Evolutionary conservation across 1,140 invertebrate genomes (phyloP).

Genomic region (Cydia splendana): DNA sequence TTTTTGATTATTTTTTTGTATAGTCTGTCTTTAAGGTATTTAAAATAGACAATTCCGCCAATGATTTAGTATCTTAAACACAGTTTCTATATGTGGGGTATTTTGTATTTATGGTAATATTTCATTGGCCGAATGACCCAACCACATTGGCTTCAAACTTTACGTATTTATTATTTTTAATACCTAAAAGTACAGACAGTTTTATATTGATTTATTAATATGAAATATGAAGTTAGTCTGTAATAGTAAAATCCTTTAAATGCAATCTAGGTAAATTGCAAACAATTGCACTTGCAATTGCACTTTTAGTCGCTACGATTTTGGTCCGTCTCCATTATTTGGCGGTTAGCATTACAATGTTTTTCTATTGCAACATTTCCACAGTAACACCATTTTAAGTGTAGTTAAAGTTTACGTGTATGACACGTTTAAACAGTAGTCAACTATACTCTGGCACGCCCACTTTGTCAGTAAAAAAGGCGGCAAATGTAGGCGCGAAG

Average conservation of each 20-base stretch:
- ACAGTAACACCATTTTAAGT: background rate
- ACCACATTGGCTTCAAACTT: background rate
- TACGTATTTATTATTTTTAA: background rate
- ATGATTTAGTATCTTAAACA: no score
- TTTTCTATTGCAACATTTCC: background rate
- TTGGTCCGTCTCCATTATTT: background rate
- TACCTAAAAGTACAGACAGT: constrained; percentile 1
- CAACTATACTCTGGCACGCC: no score
- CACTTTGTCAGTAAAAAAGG: no score
- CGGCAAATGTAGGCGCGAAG: no score
- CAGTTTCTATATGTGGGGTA: no score
- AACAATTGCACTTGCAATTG: no score
- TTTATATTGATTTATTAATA: constrained; percentile 21
- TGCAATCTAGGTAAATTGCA: constrained; percentile 24
- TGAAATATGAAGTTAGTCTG: constrained; percentile 31
- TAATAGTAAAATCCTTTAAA: constrained; percentile 30
- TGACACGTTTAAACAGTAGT: no score
- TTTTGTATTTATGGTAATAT: background rate
- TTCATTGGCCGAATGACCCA: background rate
- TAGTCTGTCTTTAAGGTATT: background rate
- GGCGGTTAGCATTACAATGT: background rate
- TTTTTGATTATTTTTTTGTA: constrained; percentile 21
- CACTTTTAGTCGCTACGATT: background rate
- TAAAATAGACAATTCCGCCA: background rate
- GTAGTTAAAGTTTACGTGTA: no score